These are phyloP conservation scores for Acronicta psi DNA, from an alignment of 2,888 invertebrate genomes.

Conservation along the genomic window DNA sequence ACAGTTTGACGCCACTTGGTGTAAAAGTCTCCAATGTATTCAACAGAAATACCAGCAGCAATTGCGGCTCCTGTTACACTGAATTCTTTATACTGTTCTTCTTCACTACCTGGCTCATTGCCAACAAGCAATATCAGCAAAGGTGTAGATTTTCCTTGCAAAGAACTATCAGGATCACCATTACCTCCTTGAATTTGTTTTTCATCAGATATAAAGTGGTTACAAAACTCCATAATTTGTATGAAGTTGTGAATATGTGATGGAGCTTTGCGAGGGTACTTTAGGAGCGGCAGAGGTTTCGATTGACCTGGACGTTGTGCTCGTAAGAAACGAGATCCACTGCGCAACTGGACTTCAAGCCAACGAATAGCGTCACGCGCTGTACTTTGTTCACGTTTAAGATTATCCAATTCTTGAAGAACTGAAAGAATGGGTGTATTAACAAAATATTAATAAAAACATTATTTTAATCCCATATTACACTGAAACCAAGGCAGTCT, in stretches of 20 bases:
- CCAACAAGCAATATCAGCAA: slow-evolving; percentile 95
- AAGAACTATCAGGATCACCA: slow-evolving; percentile 74
- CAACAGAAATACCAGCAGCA: slow-evolving; percentile 94
- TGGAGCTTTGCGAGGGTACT: slow-evolving; percentile 81
- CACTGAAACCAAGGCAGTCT: slow-evolving; percentile 61
- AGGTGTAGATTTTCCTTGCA: slow-evolving; percentile 78
- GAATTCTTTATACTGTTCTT: slow-evolving; percentile 90
- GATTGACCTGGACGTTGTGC: slow-evolving; percentile 96
- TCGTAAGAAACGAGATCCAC: slow-evolving; percentile 95
- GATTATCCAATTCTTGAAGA: slow-evolving; percentile 95
- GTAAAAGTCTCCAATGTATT: slow-evolving; percentile 95
- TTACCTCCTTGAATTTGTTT: slow-evolving; percentile 75
- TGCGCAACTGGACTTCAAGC: slow-evolving; percentile 96
- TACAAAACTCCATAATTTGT: slow-evolving; percentile 95
- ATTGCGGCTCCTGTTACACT: slow-evolving; percentile 94
- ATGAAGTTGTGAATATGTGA: slow-evolving; percentile 91
- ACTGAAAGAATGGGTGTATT: slow-evolving; percentile 88
- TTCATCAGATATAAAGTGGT: slow-evolving; percentile 90
- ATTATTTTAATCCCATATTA: too few species aligned
- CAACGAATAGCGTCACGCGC: slow-evolving; percentile 98
- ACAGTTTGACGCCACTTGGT: slow-evolving; percentile 94
- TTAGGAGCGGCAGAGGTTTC: slow-evolving; percentile 90
- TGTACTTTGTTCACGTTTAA: slow-evolving; percentile 95
- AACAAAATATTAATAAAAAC: slow-evolving; percentile 7
- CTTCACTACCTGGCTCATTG: slow-evolving; percentile 76